Base-by-base conservation (phyloP, 1,140 invertebrate genomes). In the Drosophila obscura region DNA sequence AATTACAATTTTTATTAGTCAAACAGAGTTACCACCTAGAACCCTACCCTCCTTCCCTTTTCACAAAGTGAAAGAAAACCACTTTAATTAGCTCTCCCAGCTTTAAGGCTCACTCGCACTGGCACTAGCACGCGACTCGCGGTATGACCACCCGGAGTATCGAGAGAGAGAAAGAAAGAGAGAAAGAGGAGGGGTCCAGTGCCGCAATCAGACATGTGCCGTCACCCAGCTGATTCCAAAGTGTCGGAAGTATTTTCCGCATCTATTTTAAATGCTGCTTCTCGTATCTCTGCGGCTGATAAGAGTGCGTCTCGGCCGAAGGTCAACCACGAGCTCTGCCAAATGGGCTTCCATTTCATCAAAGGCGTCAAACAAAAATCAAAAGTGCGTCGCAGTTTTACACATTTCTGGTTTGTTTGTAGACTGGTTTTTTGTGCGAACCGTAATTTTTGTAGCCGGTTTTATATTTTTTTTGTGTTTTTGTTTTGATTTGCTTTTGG, bases 351-450 rank as follows among this genome's bases (percentile, higher is more conserved):
- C 15, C 57, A 72, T 57, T 64, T 11, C 61, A 67, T 59, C 43
- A 65, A 63, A 11, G 46, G 24, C 43, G 41, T 8, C 43, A 35
- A 58, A 59, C 49, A 66, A 66, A 74, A 75, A 73, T 39, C 15
- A 73, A 77, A 77, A 77, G 69, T 82, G 79, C 79, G 79, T 74
- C 79, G 79, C 69, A 82, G 69, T 46, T 82, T 77, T 31, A 48
- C 41, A 28, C 41, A 44, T 63, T 49, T 22, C 43, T 73, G 73
- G 57, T 53, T 68, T 46, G 39, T 46, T 39, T 44, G 53, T 43
- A 15, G 57, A 77, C 63, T 56, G 63, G 73, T 81, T 82, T 80
- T 69, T 74, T 45, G 52, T 57, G 65, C 46, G 46, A 72, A 72
- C 51, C 66, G 72, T 80, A 76, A 80, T 72, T 80, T 72, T 41